phyloP scores from a whole-genome alignment of 2,797 vertebrate species.

The Rhabdophis nuchalis region DNA sequence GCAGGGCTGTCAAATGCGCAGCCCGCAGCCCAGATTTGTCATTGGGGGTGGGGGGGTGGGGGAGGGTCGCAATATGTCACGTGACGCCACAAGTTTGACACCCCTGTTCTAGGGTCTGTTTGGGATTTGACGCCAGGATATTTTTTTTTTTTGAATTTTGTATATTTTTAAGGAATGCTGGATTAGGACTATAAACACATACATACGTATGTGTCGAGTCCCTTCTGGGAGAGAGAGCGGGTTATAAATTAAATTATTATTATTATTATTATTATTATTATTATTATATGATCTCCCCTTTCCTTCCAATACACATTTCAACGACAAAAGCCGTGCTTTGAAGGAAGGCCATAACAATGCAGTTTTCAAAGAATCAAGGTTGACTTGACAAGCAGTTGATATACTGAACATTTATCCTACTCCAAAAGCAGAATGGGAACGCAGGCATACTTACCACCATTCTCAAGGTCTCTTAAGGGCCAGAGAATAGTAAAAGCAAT shows the following conservation, averaged over 20 bases:
- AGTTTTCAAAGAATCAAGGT: not conserved
- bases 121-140: not conserved
- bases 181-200: not conserved
- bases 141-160: not conserved
- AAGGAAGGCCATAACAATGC: not conserved
- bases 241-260: no score
- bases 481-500: constrained; percentile 88
- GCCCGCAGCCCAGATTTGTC: no score
- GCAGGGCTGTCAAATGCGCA: no score
- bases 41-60: no score
- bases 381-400: not conserved
- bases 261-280: no score
- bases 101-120: not conserved
- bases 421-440: not conserved
- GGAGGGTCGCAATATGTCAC: no score
- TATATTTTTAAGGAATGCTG: not conserved
- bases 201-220: no score
- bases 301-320: not conserved
- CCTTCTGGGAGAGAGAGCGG: no score
- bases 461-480: constrained; percentile 84
- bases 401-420: not conserved
- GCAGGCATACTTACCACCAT: constrained; percentile 75
- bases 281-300: not conserved
- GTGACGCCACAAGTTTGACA: no score
- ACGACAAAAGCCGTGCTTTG: not conserved